These are phyloP conservation scores for Oscheius onirici DNA, from an alignment of 2,888 invertebrate genomes.

Conservation along the genomic window DNA sequence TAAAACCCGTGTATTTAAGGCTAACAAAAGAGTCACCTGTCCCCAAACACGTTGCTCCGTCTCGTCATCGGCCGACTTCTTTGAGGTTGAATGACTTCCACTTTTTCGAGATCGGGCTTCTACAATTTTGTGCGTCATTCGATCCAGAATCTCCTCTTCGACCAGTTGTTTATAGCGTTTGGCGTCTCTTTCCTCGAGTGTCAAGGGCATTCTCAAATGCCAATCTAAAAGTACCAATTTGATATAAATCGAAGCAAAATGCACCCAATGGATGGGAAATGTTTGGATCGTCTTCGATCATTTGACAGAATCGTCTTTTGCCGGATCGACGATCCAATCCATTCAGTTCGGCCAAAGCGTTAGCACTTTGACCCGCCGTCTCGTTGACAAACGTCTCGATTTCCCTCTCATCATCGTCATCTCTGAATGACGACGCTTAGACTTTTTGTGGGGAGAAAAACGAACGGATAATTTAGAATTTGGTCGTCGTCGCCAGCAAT, in stretches of 20 bases:
- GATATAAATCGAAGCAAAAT: background rate
- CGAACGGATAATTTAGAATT: conserved; percentile 45
- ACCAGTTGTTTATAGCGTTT: conserved; percentile 38
- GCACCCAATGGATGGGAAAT: conserved; percentile 33
- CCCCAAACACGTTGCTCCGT: background rate
- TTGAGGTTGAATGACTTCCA: background rate
- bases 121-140: conserved; percentile 20
- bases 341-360: conserved; percentile 24
- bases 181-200: conserved; percentile 25
- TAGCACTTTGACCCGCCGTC: background rate
- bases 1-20: background rate
- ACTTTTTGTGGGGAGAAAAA: no score
- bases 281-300: conserved; percentile 17
- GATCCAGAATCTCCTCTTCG: conserved; percentile 35
- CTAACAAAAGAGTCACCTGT: background rate
- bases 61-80: background rate
- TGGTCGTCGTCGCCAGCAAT: conserved; percentile 36
- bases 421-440: background rate
- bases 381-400: conserved; percentile 1
- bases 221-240: conserved; percentile 36
- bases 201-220: conserved; percentile 41
- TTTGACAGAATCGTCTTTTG: conserved; percentile 28
- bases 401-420: conserved; percentile 1
- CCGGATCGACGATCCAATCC: background rate
- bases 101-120: conserved; percentile 20